Percentiles rank a stretch among this genome's conserved stretches.
Conservation (phyloP, 2,113 vertebrate species). For the Eudyptes chrysolophus region DNA sequence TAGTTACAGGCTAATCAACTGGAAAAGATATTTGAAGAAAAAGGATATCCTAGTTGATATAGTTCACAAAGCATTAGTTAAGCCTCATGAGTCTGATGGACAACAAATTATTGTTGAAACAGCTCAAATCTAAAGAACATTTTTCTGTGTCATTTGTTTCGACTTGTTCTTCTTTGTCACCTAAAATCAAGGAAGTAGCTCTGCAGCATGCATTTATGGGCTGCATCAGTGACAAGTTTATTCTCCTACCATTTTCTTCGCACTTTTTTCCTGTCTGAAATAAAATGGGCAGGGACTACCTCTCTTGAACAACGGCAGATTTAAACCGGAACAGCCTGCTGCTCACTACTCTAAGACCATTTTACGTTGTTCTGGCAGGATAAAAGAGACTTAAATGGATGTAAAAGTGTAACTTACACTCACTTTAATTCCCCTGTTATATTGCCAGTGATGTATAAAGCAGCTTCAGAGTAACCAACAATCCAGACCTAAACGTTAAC, state of each 20-base stretch:
- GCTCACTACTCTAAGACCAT: not conserved
- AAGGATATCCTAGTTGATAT: constrained; percentile 62
- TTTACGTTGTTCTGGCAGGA: not conserved
- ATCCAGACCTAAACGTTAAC: not conserved
- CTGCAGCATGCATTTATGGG: not conserved
- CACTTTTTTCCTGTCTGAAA: not conserved
- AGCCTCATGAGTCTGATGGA: constrained; percentile 63
- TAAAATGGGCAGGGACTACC: not conserved
- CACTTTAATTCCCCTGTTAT: not conserved
- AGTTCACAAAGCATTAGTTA: constrained; percentile 69
- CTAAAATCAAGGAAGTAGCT: constrained; percentile 17
- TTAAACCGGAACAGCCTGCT: not conserved
- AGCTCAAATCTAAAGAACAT: constrained; percentile 54
- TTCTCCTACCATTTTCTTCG: not conserved
- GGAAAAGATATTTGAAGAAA: constrained; percentile 66
- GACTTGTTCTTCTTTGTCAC: constrained; percentile 50
- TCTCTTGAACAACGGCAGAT: not conserved
- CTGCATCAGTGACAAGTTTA: not conserved
- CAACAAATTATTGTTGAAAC: constrained; percentile 72
- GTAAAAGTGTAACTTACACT: not conserved
- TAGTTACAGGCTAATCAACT: constrained; percentile 68
- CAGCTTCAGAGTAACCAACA: not conserved
- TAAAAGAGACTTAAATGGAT: not conserved
- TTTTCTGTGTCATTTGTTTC: constrained; percentile 68
- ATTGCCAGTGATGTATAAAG: not conserved